Percentiles rank a stretch among this genome's conserved stretches.
Conservation (phyloP, 2,888 invertebrate genomes). For the Epirrita christyi region DNA sequence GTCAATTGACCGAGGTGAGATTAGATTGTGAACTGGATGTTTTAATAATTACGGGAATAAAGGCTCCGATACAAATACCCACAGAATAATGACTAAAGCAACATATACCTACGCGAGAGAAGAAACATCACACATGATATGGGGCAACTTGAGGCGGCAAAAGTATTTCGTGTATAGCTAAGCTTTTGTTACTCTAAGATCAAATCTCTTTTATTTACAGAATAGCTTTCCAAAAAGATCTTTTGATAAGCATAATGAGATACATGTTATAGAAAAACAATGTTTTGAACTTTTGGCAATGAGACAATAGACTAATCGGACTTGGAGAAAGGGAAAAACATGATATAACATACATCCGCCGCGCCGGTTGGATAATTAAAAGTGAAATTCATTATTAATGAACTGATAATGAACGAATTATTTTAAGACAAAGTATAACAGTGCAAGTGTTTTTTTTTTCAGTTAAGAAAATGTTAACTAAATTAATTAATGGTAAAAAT, state of each 20-base stretch:
- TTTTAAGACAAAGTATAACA: not conserved
- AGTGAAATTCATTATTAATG: slow-evolving; percentile 35
- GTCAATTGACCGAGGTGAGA: too few species aligned
- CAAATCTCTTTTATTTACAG: slow-evolving; percentile 11
- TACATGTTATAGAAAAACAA: slow-evolving; percentile 51
- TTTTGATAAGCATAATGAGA: slow-evolving; percentile 59
- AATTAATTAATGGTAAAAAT: too few species aligned
- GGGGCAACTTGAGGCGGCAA: too few species aligned
- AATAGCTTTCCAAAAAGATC: slow-evolving; percentile 52
- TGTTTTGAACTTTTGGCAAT: slow-evolving; percentile 53
- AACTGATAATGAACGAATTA: slow-evolving; percentile 26
- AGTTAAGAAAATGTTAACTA: too few species aligned
- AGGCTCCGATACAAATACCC: too few species aligned
- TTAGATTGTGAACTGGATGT: too few species aligned
- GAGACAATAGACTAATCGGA: slow-evolving; percentile 47
- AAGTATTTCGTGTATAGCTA: not conserved
- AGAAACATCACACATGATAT: too few species aligned
- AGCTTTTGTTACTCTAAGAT: slow-evolving; percentile 10
- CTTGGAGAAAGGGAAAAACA: slow-evolving; percentile 47
- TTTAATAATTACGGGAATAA: too few species aligned
- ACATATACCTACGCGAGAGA: too few species aligned
- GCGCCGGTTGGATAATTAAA: slow-evolving; percentile 35
- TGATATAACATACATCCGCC: slow-evolving; percentile 32
- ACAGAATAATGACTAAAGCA: too few species aligned
- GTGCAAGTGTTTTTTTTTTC: too few species aligned